These are phyloP conservation scores for Dendropsophus ebraccatus DNA, from an alignment of 2,113 vertebrate species.

Conservation along the genomic window DNA sequence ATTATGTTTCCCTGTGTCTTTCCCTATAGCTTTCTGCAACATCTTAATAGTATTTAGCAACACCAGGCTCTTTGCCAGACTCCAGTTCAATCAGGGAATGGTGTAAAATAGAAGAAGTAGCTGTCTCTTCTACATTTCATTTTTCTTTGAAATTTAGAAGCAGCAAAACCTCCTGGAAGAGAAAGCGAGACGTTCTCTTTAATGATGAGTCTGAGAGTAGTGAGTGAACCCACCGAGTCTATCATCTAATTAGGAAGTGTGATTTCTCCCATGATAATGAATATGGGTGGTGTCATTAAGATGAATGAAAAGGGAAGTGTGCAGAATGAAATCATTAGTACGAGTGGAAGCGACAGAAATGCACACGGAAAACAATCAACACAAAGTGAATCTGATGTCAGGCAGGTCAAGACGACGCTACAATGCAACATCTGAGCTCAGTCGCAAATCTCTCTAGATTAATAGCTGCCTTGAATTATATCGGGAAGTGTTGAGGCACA, in stretches of 20 bases:
- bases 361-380: conserved; percentile 4
- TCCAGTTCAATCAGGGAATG: neutral
- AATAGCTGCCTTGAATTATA: neutral
- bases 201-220: neutral
- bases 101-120: neutral
- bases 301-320: conserved; percentile 5
- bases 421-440: neutral
- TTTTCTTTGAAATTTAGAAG: neutral
- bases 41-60: neutral
- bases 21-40: neutral
- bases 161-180: neutral
- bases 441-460: neutral
- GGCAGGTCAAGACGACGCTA: neutral
- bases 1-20: neutral
- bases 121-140: neutral
- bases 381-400: neutral
- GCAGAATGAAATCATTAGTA: neutral
- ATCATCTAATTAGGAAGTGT: neutral
- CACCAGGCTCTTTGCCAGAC: neutral
- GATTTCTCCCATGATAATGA: neutral
- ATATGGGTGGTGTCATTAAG: neutral
- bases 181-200: neutral
- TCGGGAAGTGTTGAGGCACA: neutral
- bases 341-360: neutral
- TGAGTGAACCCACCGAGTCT: neutral